These are phyloP conservation scores for Leptocoma aspasia DNA, from an alignment of 2,113 vertebrate species.

Conservation along the genomic window DNA sequence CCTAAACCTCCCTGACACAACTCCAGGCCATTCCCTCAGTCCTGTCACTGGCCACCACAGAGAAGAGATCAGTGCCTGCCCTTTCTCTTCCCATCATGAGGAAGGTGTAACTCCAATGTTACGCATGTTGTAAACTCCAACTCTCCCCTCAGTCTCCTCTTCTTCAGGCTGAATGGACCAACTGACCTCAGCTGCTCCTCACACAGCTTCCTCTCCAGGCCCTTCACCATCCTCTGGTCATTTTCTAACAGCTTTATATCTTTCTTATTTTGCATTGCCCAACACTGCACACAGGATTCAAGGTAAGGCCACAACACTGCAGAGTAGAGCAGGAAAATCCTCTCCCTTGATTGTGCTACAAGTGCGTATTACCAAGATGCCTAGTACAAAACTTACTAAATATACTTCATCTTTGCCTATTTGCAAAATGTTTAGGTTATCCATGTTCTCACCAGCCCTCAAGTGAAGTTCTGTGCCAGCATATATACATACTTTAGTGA, in stretches of 20 bases:
- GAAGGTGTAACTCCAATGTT: background rate
- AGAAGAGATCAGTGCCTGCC: background rate
- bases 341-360: background rate
- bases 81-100: background rate
- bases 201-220: background rate
- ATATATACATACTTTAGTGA: background rate
- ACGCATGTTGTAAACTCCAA: no score
- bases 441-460: background rate
- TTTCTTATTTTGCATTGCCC: background rate
- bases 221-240: background rate
- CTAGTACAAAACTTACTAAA: background rate
- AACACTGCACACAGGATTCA: background rate
- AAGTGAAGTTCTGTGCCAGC: background rate
- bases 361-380: background rate
- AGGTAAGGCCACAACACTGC: rapidly evolving
- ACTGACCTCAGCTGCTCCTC: background rate
- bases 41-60: background rate
- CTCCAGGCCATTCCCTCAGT: background rate
- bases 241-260: background rate
- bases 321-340: background rate
- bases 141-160: background rate
- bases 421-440: background rate
- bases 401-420: background rate
- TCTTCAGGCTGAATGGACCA: background rate
- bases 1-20: background rate